Conservation (phyloP, 1,140 invertebrate genomes). For the Drosophila erecta region DNA sequence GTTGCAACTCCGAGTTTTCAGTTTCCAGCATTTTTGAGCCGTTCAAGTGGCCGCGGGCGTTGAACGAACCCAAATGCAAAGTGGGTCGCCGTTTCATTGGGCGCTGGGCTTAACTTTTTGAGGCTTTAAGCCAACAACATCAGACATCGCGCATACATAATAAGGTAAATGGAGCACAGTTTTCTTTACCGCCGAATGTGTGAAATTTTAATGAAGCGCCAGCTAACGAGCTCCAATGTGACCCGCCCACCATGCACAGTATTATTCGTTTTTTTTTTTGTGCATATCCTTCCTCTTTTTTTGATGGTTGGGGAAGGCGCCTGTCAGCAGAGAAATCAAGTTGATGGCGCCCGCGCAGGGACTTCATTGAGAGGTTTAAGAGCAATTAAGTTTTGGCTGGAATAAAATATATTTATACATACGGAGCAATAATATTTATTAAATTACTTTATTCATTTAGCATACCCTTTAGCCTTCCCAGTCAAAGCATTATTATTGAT, state of each 20-base stretch:
- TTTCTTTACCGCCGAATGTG: constrained; percentile 62
- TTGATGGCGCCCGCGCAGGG: not conserved
- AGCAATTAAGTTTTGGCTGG: no score
- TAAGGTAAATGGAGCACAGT: constrained; percentile 56
- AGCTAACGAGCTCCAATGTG: constrained; percentile 65
- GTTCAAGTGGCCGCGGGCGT: constrained; percentile 53
- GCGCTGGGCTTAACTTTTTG: constrained; percentile 37
- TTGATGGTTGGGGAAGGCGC: not conserved
- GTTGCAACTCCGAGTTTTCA: constrained; percentile 20
- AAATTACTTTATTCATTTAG: no score
- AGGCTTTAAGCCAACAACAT: constrained; percentile 35
- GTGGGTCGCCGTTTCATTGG: constrained; percentile 55
- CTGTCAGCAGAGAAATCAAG: constrained; percentile 31
- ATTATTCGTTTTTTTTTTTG: not conserved
- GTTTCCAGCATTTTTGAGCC: constrained; percentile 44
- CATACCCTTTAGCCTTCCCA: not conserved
- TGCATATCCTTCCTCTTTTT: constrained; percentile 1
- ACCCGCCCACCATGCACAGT: constrained; percentile 1
- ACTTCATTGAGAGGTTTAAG: no score
- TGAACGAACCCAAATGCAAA: constrained; percentile 62
- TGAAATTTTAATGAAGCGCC: constrained; percentile 78
- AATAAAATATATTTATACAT: no score
- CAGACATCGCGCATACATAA: constrained; percentile 26
- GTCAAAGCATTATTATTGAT: not conserved
- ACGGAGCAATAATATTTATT: no score